phyloP scores from a whole-genome alignment of 2,888 invertebrate genomes.

The Bhutanitis thaidina region DNA sequence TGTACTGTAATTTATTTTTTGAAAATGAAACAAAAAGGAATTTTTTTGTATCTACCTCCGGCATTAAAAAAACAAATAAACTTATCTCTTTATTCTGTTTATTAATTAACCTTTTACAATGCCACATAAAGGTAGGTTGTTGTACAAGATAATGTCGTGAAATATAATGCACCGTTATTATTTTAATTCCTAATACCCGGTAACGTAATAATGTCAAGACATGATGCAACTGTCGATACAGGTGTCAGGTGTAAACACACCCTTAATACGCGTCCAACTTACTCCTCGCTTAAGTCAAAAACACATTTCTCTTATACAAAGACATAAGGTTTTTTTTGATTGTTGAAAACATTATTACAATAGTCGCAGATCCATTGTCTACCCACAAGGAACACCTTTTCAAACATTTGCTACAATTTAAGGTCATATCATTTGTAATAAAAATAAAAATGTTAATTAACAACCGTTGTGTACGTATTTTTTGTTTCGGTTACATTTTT shows the following conservation, averaged over 20 bases:
- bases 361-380: conserved; percentile 39
- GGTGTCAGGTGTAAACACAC: conserved; percentile 60
- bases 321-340: conserved; percentile 22
- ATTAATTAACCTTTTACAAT: no score
- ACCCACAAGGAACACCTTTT: conserved; percentile 45
- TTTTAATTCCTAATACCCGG: conserved; percentile 29
- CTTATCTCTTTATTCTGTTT: no score
- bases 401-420: conserved; percentile 43
- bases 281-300: background rate
- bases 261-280: conserved; percentile 34
- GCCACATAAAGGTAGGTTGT: conserved; percentile 14
- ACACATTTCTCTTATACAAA: conserved; percentile 13
- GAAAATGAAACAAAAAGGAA: no score
- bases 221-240: conserved; percentile 64
- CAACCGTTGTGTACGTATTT: background rate
- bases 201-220: conserved; percentile 50
- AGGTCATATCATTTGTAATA: conserved; percentile 46
- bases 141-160: no score
- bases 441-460: conserved; percentile 33
- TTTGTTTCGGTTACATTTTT: background rate
- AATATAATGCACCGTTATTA: conserved; percentile 21
- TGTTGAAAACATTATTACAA: conserved; percentile 22
- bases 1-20: no score
- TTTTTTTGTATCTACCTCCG: no score
- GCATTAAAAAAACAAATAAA: no score